Percentiles rank a stretch among this genome's conserved stretches.
Evolutionary conservation across 2,888 invertebrate species (phyloP).

Genomic region (Megastigmus dorsalis): DNA sequence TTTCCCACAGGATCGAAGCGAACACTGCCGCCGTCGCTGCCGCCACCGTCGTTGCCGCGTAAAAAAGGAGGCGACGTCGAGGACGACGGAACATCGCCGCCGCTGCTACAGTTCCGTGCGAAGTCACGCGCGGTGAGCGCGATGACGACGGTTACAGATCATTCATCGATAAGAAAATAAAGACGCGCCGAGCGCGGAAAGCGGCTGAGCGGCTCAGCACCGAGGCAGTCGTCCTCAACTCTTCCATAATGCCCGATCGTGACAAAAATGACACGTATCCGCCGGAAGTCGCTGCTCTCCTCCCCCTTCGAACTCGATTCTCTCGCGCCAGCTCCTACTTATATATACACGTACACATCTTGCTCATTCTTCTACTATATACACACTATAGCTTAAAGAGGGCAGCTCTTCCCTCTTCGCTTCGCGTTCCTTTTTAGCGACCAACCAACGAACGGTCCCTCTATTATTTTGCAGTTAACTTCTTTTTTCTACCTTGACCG

Average conservation of each 20-base stretch:
- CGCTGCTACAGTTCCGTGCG: constrained; percentile 37
- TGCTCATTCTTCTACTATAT: no score
- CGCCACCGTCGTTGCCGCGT: no score
- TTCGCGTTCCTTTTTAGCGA: neutral
- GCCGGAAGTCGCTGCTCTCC: constrained; percentile 66
- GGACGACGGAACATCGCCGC: neutral
- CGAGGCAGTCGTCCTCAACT: constrained; percentile 56
- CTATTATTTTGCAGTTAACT: constrained; percentile 69
- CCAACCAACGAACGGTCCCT: constrained; percentile 57
- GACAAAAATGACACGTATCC: constrained; percentile 74
- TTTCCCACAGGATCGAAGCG: constrained; percentile 55
- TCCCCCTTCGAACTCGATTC: constrained; percentile 39
- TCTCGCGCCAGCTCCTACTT: neutral
- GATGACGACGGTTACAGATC: constrained; percentile 70
- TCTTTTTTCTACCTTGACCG: constrained; percentile 58
- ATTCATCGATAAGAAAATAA: constrained; percentile 71
- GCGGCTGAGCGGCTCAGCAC: constrained; percentile 40
- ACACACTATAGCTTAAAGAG: no score
- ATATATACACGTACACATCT: no score
- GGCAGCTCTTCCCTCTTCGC: constrained; percentile 1
- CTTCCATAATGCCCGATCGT: constrained; percentile 68
- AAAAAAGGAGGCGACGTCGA: neutral
- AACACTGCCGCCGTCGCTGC: no score
- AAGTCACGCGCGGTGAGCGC: constrained; percentile 55
- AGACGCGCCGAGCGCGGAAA: constrained; percentile 55